Conservation (phyloP, 2,888 invertebrate genomes). For the Anoplius nigerrimus region DNA sequence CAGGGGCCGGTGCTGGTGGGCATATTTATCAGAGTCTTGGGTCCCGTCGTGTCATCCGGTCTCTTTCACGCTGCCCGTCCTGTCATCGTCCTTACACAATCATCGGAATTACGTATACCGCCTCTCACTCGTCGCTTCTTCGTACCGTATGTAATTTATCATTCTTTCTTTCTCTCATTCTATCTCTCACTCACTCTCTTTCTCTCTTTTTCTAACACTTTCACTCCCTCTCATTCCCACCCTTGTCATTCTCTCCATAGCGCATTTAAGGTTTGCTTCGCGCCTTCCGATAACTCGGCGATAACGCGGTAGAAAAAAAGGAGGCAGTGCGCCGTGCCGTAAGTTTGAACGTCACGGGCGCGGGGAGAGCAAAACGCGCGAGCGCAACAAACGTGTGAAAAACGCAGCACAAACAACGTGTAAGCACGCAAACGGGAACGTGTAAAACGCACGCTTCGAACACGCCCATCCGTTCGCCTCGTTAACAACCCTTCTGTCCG, state of each 20-base stretch:
- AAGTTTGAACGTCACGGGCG: too few relatives aligned
- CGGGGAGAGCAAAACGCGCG: too few relatives aligned
- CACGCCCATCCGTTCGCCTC: conserved; percentile 2
- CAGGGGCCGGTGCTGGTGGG: background rate
- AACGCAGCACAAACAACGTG: too few relatives aligned
- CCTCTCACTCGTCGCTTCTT: too few relatives aligned
- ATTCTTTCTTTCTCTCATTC: background rate
- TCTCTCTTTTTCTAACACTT: background rate
- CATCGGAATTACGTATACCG: background rate
- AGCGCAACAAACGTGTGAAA: too few relatives aligned
- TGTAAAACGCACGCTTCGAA: background rate
- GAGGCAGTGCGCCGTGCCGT: background rate
- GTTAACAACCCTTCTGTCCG: conserved; percentile 38
- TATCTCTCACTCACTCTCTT: background rate
- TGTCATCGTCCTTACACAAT: background rate
- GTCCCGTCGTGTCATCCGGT: conserved; percentile 11
- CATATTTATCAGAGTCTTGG: background rate
- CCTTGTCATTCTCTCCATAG: background rate
- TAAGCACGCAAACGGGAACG: too few relatives aligned
- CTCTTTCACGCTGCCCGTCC: conserved; percentile 16
- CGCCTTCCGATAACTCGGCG: background rate
- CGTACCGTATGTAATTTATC: background rate
- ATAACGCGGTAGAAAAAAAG: background rate
- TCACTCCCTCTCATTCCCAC: background rate
- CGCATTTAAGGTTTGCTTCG: background rate